Base-by-base conservation (phyloP, 2,797 vertebrate species). In the Melanitta fusca region DNA sequence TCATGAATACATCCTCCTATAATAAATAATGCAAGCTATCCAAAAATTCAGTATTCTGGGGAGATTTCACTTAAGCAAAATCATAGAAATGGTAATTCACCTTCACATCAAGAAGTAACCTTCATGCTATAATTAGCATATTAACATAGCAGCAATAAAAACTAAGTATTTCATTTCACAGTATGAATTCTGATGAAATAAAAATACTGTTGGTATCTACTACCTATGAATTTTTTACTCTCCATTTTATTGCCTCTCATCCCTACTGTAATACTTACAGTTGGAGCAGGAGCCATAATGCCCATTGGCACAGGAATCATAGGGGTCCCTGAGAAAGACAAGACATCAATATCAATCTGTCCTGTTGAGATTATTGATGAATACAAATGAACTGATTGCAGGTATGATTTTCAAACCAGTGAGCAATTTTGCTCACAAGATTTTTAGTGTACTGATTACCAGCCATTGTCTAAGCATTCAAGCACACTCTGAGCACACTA, bases 291-390 rank as follows among this genome's bases (percentile, higher is more conserved):
- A 75, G 99, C 98, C 99, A 99, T 99, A 97, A 99, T 99, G 95
- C 99, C 98, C 99, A 99, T 99, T 88, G 99, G 99, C 93, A 99
- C 98, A 90, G 99, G 99, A 98, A 99, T 99, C 99, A 99, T 99
- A 77, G 99, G 99, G 41, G 99, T 98, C 78, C 99, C 99, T 99
- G 96, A 61, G 36, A 90, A 94, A 94, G 75, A 81, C 53, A 95
- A 82, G 51, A 80, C 51, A 39, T 38, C 38, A 38, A 38, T 38
- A 69, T 97, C 80, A 91, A 62, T 27, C 12, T 73, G 39, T 11
- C 17, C 27, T 41, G 68, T 38, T 66, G 34, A 73, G n/a, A 84
- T 12, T 47, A 69, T 18, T 51, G 64, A 91, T 39, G 12, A 80
- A 92, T 41, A 89, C 7, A 70, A 70, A 74, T 16, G 0, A 84